Evolutionary conservation across 2,888 invertebrate genomes (phyloP).

Genomic region (Scaptomyza flava): DNA sequence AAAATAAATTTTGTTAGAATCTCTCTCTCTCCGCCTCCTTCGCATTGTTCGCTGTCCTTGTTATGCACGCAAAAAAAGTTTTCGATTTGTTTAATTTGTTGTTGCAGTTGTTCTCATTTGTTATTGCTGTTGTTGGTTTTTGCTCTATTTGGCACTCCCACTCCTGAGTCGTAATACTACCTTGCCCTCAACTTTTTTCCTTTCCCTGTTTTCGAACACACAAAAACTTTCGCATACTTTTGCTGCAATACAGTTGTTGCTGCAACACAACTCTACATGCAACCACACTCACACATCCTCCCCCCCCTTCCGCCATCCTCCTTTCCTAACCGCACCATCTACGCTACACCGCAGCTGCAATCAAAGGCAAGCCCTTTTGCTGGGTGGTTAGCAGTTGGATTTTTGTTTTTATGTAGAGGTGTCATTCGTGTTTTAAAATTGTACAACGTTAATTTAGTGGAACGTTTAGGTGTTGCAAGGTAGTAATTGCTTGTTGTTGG

Average conservation of each 20-base stretch:
- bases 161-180: background rate
- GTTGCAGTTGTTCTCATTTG: conserved; percentile 39
- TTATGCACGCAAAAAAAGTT: conserved; percentile 32
- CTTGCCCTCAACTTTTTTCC: background rate
- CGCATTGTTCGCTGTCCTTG: conserved; percentile 14
- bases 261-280: conserved; percentile 40
- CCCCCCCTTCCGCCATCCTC: background rate
- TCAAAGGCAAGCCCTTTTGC: background rate
- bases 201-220: conserved; percentile 61
- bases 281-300: conserved; percentile 4
- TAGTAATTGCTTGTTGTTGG: conserved; percentile 20
- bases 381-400: conserved; percentile 49
- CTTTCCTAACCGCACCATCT: background rate
- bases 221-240: conserved; percentile 62
- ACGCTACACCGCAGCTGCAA: conserved; percentile 1
- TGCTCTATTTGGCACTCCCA: conserved; percentile 58
- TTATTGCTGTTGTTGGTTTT: conserved; percentile 28
- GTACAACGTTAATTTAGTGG: conserved; percentile 75
- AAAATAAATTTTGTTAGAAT: background rate
- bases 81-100: conserved; percentile 73
- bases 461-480: conserved; percentile 70
- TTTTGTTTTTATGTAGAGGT: conserved; percentile 65
- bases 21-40: background rate
- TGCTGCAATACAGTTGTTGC: conserved; percentile 72
- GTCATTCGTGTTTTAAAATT: conserved; percentile 78